Evolutionary conservation across 1,140 invertebrate species (phyloP).

Genomic region (Formica exsecta): DNA sequence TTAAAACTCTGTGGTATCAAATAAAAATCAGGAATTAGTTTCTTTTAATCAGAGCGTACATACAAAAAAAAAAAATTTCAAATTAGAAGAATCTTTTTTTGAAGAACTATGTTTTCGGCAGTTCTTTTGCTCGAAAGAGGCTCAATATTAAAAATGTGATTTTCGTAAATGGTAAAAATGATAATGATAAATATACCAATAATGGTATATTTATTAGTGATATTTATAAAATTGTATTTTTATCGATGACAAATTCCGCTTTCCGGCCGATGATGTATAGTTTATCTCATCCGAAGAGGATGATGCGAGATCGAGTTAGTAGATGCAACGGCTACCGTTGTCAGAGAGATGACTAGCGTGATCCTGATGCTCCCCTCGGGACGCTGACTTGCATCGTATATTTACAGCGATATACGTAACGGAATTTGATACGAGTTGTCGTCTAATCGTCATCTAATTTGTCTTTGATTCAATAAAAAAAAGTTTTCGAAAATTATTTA

Average conservation of each 20-base stretch:
- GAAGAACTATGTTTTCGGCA: background rate
- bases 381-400: slow-evolving; percentile 50
- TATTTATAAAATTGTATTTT: slow-evolving; percentile 10
- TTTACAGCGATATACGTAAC: slow-evolving; percentile 29
- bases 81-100: background rate
- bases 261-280: background rate
- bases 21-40: background rate
- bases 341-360: slow-evolving; percentile 38
- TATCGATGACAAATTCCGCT: background rate
- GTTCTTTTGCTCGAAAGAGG: too few species aligned
- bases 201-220: background rate
- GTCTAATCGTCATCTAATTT: slow-evolving; percentile 15
- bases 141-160: background rate
- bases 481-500: background rate
- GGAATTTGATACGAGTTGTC: background rate
- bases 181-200: background rate
- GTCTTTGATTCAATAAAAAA: slow-evolving; percentile 8
- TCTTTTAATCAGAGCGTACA: background rate
- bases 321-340: slow-evolving; percentile 46
- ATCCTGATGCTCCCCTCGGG: background rate
- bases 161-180: slow-evolving; percentile 10
- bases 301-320: slow-evolving; percentile 7
- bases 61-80: background rate
- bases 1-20: background rate
- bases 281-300: background rate